These are phyloP conservation scores for Numenius arquata DNA, from an alignment of 2,113 vertebrate species.

Conservation along the genomic window DNA sequence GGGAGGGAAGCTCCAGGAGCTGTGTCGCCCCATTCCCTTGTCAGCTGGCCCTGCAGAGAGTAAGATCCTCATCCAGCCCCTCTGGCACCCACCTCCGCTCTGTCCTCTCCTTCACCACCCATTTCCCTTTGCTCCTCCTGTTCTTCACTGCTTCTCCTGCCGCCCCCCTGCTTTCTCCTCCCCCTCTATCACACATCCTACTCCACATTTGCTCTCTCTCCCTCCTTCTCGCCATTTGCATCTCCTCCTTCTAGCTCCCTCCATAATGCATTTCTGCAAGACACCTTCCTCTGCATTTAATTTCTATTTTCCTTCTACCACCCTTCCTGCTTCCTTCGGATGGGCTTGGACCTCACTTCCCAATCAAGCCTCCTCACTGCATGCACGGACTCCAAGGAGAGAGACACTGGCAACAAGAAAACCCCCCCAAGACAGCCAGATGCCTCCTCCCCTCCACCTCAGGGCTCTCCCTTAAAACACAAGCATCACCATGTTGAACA, in stretches of 20 bases:
- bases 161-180: conserved; percentile 30
- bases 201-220: conserved; percentile 23
- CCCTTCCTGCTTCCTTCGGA: not conserved
- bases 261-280: not conserved
- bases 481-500: not conserved
- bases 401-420: not conserved
- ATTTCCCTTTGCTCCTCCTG: not conserved
- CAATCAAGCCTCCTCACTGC: not conserved
- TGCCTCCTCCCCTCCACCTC: not conserved
- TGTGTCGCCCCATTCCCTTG: not conserved
- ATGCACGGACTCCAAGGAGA: not conserved
- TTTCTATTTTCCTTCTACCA: not conserved
- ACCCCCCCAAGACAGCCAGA: not conserved
- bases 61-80: not conserved
- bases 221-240: not conserved
- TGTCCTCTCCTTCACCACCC: not conserved
- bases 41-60: not conserved
- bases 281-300: not conserved
- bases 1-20: not conserved
- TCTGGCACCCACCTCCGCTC: not conserved
- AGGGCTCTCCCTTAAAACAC: not conserved
- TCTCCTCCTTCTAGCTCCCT: conserved; percentile 14
- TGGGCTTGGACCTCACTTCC: not conserved
- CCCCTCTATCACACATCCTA: conserved; percentile 42
- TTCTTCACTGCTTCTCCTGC: not conserved